Conservation (phyloP, 2,888 invertebrate genomes). For the Spilosoma lubricipeda region DNA sequence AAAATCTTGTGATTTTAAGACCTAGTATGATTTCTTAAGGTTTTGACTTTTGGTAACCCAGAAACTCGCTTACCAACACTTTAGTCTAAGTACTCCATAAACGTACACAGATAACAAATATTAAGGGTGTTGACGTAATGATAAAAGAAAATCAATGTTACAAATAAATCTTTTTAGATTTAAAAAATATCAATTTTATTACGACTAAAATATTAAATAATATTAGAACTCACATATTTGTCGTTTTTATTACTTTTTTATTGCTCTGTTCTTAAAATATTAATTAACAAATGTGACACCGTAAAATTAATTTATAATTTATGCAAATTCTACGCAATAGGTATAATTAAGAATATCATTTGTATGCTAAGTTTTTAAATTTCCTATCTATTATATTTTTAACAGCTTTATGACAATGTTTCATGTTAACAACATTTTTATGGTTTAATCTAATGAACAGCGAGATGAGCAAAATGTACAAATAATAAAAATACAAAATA, state of each 20-base stretch:
- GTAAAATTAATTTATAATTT: not conserved
- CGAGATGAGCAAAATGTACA: not conserved
- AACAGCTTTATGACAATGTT: not conserved
- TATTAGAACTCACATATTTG: not conserved
- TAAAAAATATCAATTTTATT: not conserved
- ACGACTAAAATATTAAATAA: not conserved
- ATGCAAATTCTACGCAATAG: not conserved
- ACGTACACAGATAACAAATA: not conserved
- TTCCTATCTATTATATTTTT: not conserved
- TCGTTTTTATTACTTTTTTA: not conserved
- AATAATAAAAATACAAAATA: not conserved
- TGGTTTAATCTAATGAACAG: not conserved
- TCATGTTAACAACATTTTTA: not conserved
- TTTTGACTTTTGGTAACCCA: too few species aligned
- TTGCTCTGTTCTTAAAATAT: not conserved
- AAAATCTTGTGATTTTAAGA: too few species aligned
- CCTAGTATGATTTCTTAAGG: too few species aligned
- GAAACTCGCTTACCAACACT: not conserved
- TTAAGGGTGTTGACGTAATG: not conserved
- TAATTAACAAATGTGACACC: not conserved
- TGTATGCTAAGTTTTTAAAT: not conserved
- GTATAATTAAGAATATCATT: not conserved
- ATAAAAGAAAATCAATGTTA: not conserved
- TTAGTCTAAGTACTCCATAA: not conserved
- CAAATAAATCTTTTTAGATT: not conserved